Evolutionary conservation across 2,797 vertebrate species (phyloP).

Genomic region (Babyrousa celebensis): DNA sequence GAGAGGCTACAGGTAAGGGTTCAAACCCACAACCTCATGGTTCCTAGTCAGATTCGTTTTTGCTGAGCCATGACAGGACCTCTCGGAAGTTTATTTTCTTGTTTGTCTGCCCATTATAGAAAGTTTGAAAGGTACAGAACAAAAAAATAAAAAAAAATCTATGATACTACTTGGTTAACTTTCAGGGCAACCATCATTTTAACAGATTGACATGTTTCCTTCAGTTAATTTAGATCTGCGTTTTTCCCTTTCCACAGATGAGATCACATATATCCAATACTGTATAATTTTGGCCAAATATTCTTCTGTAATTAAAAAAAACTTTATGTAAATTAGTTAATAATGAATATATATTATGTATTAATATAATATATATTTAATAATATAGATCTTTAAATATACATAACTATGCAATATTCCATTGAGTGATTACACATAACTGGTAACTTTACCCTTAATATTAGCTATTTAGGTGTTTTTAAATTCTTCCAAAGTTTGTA

Average conservation of each 20-base stretch:
- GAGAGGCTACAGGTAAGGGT: too few relatives aligned
- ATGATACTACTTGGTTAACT: not conserved
- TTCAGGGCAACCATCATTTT: not conserved
- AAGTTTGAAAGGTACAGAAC: conserved; percentile 3
- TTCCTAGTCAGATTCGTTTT: too few relatives aligned
- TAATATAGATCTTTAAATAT: not conserved
- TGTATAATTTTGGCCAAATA: not conserved
- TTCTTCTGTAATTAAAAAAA: conserved; percentile 15
- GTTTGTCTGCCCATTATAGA: not conserved
- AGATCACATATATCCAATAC: not conserved
- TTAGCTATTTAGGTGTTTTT: not conserved
- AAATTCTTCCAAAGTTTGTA: conserved; percentile 13
- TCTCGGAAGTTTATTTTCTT: not conserved
- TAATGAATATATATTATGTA: not conserved
- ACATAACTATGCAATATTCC: not conserved
- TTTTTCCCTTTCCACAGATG: conserved; percentile 1
- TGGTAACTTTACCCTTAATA: not conserved
- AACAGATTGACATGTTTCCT: conserved; percentile 25
- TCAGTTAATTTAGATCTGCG: conserved; percentile 9
- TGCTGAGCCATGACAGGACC: too few relatives aligned
- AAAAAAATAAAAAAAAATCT: not conserved
- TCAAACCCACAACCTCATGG: too few relatives aligned
- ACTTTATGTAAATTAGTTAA: not conserved
- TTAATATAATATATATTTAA: not conserved
- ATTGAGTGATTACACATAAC: not conserved